A percentile compares a stretch with the other conserved stretches of the same genome.
phyloP scores from a whole-genome alignment of 2,888 invertebrate species.

The Tinea semifulvella region DNA sequence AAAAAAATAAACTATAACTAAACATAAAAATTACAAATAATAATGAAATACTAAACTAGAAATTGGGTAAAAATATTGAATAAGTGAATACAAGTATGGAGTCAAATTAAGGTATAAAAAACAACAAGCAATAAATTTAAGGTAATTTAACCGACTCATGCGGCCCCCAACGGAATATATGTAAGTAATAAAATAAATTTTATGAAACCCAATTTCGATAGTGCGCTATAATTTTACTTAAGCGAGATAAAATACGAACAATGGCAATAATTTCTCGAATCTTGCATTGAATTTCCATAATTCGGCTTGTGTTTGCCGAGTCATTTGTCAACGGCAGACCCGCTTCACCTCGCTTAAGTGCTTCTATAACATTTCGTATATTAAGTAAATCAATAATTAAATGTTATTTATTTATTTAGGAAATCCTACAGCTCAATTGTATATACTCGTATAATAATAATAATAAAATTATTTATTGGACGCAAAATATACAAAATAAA shows the following conservation, averaged over 20 bases:
- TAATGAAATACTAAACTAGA: too few relatives aligned
- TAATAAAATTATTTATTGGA: too few relatives aligned
- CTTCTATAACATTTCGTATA: slow-evolving; percentile 6
- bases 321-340: slow-evolving; percentile 22
- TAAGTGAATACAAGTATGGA: too few relatives aligned
- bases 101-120: too few relatives aligned
- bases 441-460: too few relatives aligned
- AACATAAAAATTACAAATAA: too few relatives aligned
- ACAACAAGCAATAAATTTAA: slow-evolving; percentile 4
- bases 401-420: too few relatives aligned
- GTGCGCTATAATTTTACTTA: slow-evolving; percentile 41
- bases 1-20: too few relatives aligned
- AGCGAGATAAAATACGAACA: slow-evolving; percentile 47
- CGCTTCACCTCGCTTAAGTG: slow-evolving; percentile 10
- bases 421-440: too few relatives aligned
- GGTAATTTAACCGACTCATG: slow-evolving; percentile 1
- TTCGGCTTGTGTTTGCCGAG: slow-evolving; percentile 45
- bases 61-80: too few relatives aligned
- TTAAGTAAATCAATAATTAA: too few relatives aligned
- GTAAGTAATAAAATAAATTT: slow-evolving; percentile 33
- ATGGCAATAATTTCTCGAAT: slow-evolving; percentile 47
- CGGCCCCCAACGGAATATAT: slow-evolving; percentile 8
- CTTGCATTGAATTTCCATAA: slow-evolving; percentile 47
- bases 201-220: slow-evolving; percentile 59
- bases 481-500: too few relatives aligned